These are phyloP conservation scores for Lophura nycthemera DNA, from an alignment of 2,113 vertebrate species.

Conservation along the genomic window DNA sequence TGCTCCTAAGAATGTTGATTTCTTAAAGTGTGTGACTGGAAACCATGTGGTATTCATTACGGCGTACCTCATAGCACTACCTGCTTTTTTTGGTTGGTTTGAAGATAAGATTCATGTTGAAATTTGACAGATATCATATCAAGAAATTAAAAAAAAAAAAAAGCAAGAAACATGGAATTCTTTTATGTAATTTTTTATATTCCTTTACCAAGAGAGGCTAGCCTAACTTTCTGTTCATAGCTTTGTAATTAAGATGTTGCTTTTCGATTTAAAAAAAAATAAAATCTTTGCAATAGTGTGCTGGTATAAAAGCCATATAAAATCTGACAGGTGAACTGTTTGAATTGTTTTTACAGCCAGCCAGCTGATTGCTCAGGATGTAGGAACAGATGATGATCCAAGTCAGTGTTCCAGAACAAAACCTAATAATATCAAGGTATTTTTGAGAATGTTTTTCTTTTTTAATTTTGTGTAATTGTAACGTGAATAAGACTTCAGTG, in stretches of 20 bases:
- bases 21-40: not conserved
- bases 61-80: not conserved
- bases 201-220: not conserved
- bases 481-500: not conserved
- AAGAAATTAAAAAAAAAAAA: too few species aligned
- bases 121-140: too few species aligned
- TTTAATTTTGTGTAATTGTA: not conserved
- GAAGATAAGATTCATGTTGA: not conserved
- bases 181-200: not conserved
- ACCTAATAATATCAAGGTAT: conserved; percentile 61
- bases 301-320: not conserved
- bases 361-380: conserved; percentile 33
- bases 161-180: not conserved
- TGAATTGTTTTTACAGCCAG: conserved; percentile 61
- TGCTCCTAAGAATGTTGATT: not conserved
- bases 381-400: conserved; percentile 28
- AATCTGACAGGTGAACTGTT: not conserved
- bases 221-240: not conserved
- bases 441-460: not conserved
- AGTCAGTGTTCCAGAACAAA: conserved; percentile 25
- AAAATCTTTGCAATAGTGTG: not conserved
- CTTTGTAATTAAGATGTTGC: not conserved
- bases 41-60: not conserved
- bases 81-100: not conserved
- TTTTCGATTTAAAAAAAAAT: not conserved